Base-by-base conservation (phyloP, 2,888 invertebrate genomes). In the Sphaeridia pumilis region DNA sequence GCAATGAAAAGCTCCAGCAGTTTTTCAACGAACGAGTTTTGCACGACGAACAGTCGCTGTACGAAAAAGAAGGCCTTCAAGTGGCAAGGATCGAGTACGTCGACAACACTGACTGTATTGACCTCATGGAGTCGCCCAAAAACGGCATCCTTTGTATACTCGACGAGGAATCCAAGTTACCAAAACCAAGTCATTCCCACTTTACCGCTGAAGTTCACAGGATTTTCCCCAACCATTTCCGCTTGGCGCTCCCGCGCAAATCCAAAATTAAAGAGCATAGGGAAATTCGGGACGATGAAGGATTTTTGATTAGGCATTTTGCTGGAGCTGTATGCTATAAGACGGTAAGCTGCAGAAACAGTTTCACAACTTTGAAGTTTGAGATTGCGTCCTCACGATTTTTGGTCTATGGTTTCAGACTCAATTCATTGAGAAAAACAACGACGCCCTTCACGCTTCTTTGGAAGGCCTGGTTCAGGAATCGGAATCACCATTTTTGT, bases 1-100 rank as follows among this genome's bases (percentile, higher is more conserved):
- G 97, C 74, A 98, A 98, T 71, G 97, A 98, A 73, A 98, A 97
- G 69, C 76, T 98, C 51, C 98, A 98, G 69, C 94, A 97, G 72
- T 97, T 98, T 75, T 98, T 98, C 76, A 98, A 97, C 73, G 92
- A 95, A 70, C 80, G 92, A 56, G 93, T 97, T 63, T 73, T 97
- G 12, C 92, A 90, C 72, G 87, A 89, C 69, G 97, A 97, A 68
- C 97, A 98, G 74, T 83, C 85, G 64, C 70, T 98, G 55, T 97
- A 97, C 72, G 84, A 85, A 68, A 79, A 84, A 45, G 97, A 98
- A 74, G 92, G 92, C 0, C 76, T 98, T 28, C 83, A 86, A 68
- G 88, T 98, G 52, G 88, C 87, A 36, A 89, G 89, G 74, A 95
- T 97, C 66, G 79, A 84, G 54, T 98, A 88, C 71, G 84, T 87